phyloP scores from a whole-genome alignment of 2,888 invertebrate species.

The Plutella xylostella region DNA sequence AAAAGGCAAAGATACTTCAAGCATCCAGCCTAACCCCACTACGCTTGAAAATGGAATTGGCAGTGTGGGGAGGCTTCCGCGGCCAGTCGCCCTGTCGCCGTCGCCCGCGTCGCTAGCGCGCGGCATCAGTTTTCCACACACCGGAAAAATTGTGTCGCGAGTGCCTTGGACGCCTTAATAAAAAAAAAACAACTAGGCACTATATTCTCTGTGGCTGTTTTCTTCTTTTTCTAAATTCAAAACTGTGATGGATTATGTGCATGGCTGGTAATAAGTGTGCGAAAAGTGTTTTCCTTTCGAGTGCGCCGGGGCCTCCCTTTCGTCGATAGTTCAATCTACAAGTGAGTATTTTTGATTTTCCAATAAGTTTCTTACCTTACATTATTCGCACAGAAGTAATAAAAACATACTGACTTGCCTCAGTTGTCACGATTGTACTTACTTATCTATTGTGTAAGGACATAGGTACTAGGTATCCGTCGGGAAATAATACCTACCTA shows the following conservation, averaged over 20 bases:
- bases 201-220: constrained; percentile 9
- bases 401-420: no score
- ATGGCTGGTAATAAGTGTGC: constrained; percentile 53
- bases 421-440: no score
- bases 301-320: constrained; percentile 51
- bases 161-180: constrained; percentile 25
- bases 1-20: no score
- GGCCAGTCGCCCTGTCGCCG: constrained; percentile 53
- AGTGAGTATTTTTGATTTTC: constrained; percentile 23
- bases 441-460: no score
- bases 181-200: constrained; percentile 11
- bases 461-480: no score
- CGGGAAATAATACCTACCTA: no score
- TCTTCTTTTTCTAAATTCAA: constrained; percentile 14
- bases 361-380: no score
- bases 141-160: constrained; percentile 65
- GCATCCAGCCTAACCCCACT: no score
- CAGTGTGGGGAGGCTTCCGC: constrained; percentile 33
- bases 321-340: constrained; percentile 23
- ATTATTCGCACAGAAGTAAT: no score
- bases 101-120: constrained; percentile 49
- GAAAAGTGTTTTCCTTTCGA: constrained; percentile 41
- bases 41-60: no score
- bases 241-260: constrained; percentile 58
- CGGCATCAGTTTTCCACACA: constrained; percentile 52